These are phyloP conservation scores for Danio rerio DNA, from an alignment of 2,113 vertebrate species.

Conservation along the genomic window GRCz12tu NC_133200.1:40158001-40158500, in stretches of 20 bases:
- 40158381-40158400: background rate
- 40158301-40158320: background rate
- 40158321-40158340: constrained; percentile 10
- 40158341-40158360: constrained; percentile 36
- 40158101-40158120: background rate
- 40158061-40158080: too few relatives aligned
- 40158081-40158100: too few relatives aligned
- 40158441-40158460: too few relatives aligned
- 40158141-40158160: background rate
- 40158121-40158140: background rate
- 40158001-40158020: constrained; percentile 33
- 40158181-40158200: too few relatives aligned
- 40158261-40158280: too few relatives aligned
- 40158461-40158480: too few relatives aligned
- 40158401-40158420: too few relatives aligned
- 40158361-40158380: background rate
- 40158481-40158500: too few relatives aligned
- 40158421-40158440: too few relatives aligned
- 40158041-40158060: too few relatives aligned
- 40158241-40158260: too few relatives aligned
- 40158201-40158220: background rate
- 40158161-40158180: too few relatives aligned
- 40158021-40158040: background rate
- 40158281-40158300: background rate
- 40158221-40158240: background rate